Evolutionary conservation across 2,113 vertebrate species (phyloP), one percentile per base, ranked within the genome.

Genomic region (Papio anubis): DNA sequence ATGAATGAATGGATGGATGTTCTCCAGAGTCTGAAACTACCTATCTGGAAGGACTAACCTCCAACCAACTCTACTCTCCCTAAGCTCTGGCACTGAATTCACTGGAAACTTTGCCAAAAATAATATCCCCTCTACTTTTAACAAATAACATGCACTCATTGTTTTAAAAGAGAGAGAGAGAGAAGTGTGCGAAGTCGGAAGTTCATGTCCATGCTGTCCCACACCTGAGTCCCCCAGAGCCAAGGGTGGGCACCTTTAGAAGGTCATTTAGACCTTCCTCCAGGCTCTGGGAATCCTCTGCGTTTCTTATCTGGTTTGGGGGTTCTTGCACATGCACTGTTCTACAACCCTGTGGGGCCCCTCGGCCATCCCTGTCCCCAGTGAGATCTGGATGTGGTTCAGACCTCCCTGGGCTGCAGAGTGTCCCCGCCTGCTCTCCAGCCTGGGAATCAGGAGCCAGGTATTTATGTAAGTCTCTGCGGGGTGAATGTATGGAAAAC

Each of bases 81-180:
- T 14, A 50, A 38, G 30, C 38, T 16, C 55, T 88, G 68, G 61
- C 55, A 23, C 87, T 50, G 35, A 61, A 73, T 84, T 94, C 17
- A 72, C 59, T 90, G 50, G 52, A 75, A 97, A 91, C 30, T 88
- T 89, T 57, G 59, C 87, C 90, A 61, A n/a, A 96, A 92, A 43
- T 66, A 27, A 38, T 72, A 66, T 52, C 52, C 27, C 35, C 14
- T 23, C 35, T 40, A 8, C 43, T 14, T 72, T 80, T 92, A 11
- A 20, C 14, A 8, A 25, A 30, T 3, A 61, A 43, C 32, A 66
- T 11, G 16, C 13, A 18, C 88, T 94, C 52, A 30, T 87, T 93
- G 57, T 76, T 97, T 68, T 14, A 32, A 20, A 38, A 70, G 45
- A 61, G 40, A 50, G 45, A 61, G 40, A 50, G 48, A 70, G 16